Evolutionary conservation across 2,888 invertebrate species (phyloP).

Genomic region (Metopia argyrocephala): DNA sequence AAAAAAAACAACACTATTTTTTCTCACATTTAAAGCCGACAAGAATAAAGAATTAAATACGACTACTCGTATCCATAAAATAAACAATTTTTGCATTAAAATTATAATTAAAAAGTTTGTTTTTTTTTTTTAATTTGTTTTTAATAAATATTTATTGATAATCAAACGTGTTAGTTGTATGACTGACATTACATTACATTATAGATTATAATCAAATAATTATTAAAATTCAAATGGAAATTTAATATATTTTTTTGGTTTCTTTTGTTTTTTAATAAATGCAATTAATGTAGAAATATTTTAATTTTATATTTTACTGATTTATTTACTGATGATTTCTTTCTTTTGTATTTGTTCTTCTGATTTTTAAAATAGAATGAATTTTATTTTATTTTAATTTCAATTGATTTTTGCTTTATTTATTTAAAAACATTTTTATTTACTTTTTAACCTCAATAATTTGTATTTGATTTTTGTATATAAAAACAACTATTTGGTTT

Average conservation of each 20-base stretch:
- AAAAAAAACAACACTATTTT: too few relatives aligned
- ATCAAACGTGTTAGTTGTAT: slow-evolving; percentile 26
- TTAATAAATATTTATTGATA: slow-evolving; percentile 6
- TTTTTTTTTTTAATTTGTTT: not conserved
- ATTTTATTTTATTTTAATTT: too few relatives aligned
- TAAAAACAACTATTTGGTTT: not conserved
- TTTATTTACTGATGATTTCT: not conserved
- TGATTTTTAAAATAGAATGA: too few relatives aligned
- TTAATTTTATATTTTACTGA: slow-evolving; percentile 19
- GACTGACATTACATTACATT: slow-evolving; percentile 3
- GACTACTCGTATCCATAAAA: not conserved
- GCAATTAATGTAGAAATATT: not conserved
- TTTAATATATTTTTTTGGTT: not conserved
- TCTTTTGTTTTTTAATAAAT: slow-evolving; percentile 25
- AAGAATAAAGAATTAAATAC: not conserved
- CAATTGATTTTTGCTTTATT: too few relatives aligned
- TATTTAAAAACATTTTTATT: slow-evolving; percentile 7
- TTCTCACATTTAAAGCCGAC: too few relatives aligned
- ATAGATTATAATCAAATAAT: slow-evolving; percentile 27
- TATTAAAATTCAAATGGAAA: slow-evolving; percentile 7
- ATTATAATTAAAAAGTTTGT: not conserved
- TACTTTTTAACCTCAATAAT: slow-evolving; percentile 45
- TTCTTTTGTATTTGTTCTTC: slow-evolving; percentile 16
- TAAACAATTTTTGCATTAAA: not conserved
- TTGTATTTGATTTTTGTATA: not conserved